A percentile compares a stretch with the other conserved stretches of the same genome.
Conservation (phyloP, 2,797 vertebrate genomes). For the Chiropotes sagulatus region DNA sequence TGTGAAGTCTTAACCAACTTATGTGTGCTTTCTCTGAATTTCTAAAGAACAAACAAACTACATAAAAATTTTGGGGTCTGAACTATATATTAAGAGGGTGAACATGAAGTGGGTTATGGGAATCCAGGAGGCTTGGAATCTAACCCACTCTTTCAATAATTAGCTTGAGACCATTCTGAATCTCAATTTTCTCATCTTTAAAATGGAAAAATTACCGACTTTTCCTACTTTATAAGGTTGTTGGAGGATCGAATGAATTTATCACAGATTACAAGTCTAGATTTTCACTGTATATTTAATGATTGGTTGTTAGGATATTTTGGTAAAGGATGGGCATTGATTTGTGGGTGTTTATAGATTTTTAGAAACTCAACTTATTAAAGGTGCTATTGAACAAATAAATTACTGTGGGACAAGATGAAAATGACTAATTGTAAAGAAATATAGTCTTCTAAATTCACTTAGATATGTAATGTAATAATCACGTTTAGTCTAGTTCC, state of each 20-base stretch:
- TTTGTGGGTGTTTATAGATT: neutral
- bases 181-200: neutral
- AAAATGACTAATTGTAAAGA: slow-evolving; percentile 5
- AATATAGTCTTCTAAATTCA: neutral
- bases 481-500: neutral
- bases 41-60: neutral
- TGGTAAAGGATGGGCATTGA: neutral
- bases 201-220: neutral
- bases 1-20: neutral
- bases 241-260: neutral
- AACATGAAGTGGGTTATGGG: neutral
- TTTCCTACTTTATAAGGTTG: slow-evolving; percentile 21
- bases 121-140: neutral
- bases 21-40: slow-evolving; percentile 22
- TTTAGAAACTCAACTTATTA: neutral
- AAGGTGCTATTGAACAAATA: neutral
- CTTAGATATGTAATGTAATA: neutral
- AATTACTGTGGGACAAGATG: neutral
- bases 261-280: neutral
- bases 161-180: neutral
- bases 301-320: slow-evolving; percentile 8
- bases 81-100: neutral
- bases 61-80: neutral
- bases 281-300: neutral
- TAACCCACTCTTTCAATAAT: neutral